Evolutionary conservation across 2,888 invertebrate species (phyloP).

Genomic region (Gasteruption jaculator): DNA sequence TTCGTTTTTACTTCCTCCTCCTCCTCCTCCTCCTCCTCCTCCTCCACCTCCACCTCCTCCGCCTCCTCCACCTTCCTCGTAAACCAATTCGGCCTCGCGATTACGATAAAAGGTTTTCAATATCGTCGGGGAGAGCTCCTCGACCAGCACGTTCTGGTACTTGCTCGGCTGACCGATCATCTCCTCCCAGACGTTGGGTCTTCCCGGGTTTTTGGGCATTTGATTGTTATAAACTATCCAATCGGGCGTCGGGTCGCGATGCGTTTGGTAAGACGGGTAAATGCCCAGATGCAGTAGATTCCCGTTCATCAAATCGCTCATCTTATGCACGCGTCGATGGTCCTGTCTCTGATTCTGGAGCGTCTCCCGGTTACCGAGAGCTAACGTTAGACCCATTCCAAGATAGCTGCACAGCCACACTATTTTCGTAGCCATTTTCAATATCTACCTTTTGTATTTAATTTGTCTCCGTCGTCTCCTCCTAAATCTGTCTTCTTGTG

Average conservation of each 20-base stretch:
- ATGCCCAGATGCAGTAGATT: too few relatives aligned
- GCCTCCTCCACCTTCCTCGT: slow-evolving; percentile 43
- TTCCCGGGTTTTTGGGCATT: too few relatives aligned
- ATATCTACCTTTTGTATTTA: too few relatives aligned
- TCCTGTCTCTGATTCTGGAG: slow-evolving; percentile 27
- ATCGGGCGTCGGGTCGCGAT: too few relatives aligned
- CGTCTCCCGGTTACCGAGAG: slow-evolving; percentile 42
- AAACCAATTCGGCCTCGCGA: slow-evolving; percentile 21
- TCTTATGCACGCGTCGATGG: slow-evolving; percentile 28
- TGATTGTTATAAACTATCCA: too few relatives aligned
- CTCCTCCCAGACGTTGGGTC: too few relatives aligned
- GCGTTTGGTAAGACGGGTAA: too few relatives aligned
- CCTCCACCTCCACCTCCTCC: slow-evolving; percentile 26
- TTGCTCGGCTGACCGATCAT: too few relatives aligned
- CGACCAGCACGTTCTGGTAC: too few relatives aligned
- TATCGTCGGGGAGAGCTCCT: too few relatives aligned
- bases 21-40: background rate
- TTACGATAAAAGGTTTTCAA: too few relatives aligned
- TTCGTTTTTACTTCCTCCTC: too few relatives aligned
- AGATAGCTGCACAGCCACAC: slow-evolving; percentile 46
- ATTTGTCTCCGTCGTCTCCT: background rate
- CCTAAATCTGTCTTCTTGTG: background rate
- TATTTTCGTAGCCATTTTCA: slow-evolving; percentile 45
- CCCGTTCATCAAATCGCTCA: slow-evolving; percentile 27
- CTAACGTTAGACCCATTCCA: slow-evolving; percentile 44